A percentile compares a stretch with the other conserved stretches of the same genome.
phyloP scores from a whole-genome alignment of 2,113 vertebrate genomes.

The Proterorhinus semilunaris region DNA sequence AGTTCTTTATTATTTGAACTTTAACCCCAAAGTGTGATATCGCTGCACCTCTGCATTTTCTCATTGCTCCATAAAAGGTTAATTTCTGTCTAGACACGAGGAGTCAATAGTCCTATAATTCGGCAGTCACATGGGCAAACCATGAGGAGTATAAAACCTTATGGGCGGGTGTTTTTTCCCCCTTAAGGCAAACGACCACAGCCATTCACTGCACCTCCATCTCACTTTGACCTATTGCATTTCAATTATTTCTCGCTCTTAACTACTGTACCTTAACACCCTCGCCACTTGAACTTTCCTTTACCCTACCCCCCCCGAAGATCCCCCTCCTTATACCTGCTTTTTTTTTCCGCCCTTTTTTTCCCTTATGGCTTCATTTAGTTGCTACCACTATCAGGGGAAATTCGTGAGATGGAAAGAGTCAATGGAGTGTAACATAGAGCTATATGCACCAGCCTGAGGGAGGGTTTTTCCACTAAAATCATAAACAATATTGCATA shows the following conservation, averaged over 20 bases:
- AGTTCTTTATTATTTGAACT: constrained; percentile 1
- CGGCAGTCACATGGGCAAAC: constrained; percentile 39
- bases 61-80: constrained; percentile 17
- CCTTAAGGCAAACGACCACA: constrained; percentile 35
- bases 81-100: constrained; percentile 36
- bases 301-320: background rate
- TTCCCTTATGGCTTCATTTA: constrained; percentile 75
- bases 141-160: constrained; percentile 41
- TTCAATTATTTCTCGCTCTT: constrained; percentile 51
- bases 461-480: constrained; percentile 69
- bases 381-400: constrained; percentile 74
- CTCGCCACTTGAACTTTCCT: constrained; percentile 29
- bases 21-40: constrained; percentile 2
- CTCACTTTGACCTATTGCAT: constrained; percentile 13
- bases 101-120: constrained; percentile 48
- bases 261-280: constrained; percentile 41
- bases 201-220: constrained; percentile 28
- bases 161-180: constrained; percentile 43
- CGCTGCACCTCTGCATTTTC: constrained; percentile 1
- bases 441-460: constrained; percentile 65
- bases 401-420: constrained; percentile 77
- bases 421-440: constrained; percentile 75
- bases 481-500: constrained; percentile 76
- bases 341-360: constrained; percentile 32
- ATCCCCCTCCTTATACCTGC: constrained; percentile 34